Base-by-base conservation (phyloP, 2,888 invertebrate species). In the Melangyna quadrimaculata region DNA sequence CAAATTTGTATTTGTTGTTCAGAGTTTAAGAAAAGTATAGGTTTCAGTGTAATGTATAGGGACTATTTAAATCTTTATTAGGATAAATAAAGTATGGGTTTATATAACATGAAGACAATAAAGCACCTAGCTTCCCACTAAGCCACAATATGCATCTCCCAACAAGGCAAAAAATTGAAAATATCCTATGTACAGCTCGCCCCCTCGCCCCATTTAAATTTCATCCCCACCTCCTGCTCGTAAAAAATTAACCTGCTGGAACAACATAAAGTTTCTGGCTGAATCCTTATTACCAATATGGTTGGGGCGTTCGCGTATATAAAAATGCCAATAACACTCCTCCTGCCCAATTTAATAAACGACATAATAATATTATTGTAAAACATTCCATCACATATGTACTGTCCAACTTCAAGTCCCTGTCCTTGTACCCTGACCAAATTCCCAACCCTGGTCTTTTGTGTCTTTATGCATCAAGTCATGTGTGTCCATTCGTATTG, bases 401-500 rank as follows among this genome's bases (percentile, higher is more conserved):
- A 32, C 45, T 19, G 35, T 24, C 40, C 45, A 45, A 32, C 59
- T 40, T 27, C 27, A 17, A 27, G 32, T 37, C 24, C 19, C 19
- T n/a, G n/a, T n/a, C n/a, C n/a, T n/a, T n/a, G n/a, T n/a, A n/a
- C n/a, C n/a, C n/a, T n/a, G n/a, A n/a, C n/a, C n/a, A n/a, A n/a
- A 19, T 22, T 14, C 61, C 17, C 2, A 7, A 14, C 12, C 37
- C 59, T 37, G n/a, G 14, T 40, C 40, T 45, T 19, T 45, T 67
- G 70, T 57, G 83, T 40, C 51, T 65, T 45, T 43, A 74, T 63
- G 57, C 51, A 70, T 73, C 70, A 61, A 72, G 71, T 80, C 84
- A 72, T 79, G 71, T 77, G 72, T 77, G 84, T 80, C 80, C 84
- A 72, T 69, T 80, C 71, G 72, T 80, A 69, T 73, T 80, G 80